phyloP scores from a whole-genome alignment of 2,797 vertebrate genomes.

The Phataginus tricuspis region DNA sequence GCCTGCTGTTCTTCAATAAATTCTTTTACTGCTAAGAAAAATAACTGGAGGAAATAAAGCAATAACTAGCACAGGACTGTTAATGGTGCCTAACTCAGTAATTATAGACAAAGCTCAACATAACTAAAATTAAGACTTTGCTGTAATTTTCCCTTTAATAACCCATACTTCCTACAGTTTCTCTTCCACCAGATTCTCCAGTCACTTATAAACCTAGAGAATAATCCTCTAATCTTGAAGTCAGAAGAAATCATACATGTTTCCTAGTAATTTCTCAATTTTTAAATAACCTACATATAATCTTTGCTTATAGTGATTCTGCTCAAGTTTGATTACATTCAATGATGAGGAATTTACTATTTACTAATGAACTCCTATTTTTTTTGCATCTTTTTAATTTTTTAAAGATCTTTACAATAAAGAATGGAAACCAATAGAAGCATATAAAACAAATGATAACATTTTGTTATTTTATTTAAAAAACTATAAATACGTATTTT shows the following conservation, averaged over 20 bases:
- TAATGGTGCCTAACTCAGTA: background rate
- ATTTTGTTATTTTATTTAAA: background rate
- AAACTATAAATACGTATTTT: background rate
- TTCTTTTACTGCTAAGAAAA: constrained; percentile 9
- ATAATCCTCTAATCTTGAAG: background rate
- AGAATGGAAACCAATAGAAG: background rate
- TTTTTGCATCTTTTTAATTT: background rate
- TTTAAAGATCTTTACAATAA: background rate
- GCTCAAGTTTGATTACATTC: background rate
- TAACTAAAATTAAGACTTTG: background rate
- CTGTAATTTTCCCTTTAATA: background rate
- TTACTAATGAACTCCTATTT: background rate
- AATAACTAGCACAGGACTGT: background rate
- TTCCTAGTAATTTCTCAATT: background rate
- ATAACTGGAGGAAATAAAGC: background rate
- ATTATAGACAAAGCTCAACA: background rate
- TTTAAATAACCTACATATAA: background rate
- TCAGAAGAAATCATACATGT: background rate
- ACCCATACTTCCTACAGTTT: background rate
- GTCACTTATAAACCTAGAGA: background rate
- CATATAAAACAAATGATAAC: background rate
- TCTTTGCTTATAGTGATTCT: background rate
- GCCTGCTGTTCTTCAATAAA: background rate
- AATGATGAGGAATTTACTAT: background rate
- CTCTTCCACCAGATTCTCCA: background rate